Evolutionary conservation across 2,888 invertebrate species (phyloP).

Genomic region (Hemistola chrysoprasaria): DNA sequence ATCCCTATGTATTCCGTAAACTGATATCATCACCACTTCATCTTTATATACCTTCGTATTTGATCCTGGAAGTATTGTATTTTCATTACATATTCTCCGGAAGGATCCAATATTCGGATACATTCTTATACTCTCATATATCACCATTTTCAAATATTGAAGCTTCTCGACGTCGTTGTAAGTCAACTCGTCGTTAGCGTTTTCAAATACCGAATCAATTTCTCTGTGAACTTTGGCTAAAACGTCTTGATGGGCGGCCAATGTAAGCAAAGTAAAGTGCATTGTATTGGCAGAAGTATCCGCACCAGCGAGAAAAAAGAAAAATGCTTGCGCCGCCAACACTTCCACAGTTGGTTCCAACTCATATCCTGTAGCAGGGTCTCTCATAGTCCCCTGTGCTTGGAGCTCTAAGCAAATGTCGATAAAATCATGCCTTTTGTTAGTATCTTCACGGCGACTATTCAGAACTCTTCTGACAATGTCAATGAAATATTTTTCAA

Average conservation of each 20-base stretch:
- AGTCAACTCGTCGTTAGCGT: conserved; percentile 41
- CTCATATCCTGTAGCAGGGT: conserved; percentile 44
- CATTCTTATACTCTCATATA: conserved; percentile 56
- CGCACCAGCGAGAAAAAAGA: conserved; percentile 70
- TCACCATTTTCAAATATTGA: conserved; percentile 62
- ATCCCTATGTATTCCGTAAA: conserved; percentile 58
- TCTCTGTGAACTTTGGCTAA: conserved; percentile 57
- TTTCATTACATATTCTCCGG: conserved; percentile 47
- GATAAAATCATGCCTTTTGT: conserved; percentile 52
- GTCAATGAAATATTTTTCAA: conserved; percentile 54
- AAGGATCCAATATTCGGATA: conserved; percentile 55
- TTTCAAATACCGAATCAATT: conserved; percentile 53
- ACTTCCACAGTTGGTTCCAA: conserved; percentile 53
- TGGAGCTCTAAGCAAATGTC: conserved; percentile 58
- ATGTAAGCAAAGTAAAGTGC: conserved; percentile 55
- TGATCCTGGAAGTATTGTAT: conserved; percentile 47
- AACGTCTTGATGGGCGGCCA: conserved; percentile 56
- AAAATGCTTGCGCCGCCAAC: conserved; percentile 66
- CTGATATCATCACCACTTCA: conserved; percentile 37
- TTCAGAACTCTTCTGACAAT: conserved; percentile 50
- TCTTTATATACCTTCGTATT: conserved; percentile 46
- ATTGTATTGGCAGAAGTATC: conserved; percentile 66
- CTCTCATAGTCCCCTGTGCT: conserved; percentile 48
- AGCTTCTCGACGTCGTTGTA: conserved; percentile 53
- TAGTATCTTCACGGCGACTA: conserved; percentile 34